Base-by-base conservation (phyloP, 2,888 invertebrate species). In the Diaprepes abbreviatus region DNA sequence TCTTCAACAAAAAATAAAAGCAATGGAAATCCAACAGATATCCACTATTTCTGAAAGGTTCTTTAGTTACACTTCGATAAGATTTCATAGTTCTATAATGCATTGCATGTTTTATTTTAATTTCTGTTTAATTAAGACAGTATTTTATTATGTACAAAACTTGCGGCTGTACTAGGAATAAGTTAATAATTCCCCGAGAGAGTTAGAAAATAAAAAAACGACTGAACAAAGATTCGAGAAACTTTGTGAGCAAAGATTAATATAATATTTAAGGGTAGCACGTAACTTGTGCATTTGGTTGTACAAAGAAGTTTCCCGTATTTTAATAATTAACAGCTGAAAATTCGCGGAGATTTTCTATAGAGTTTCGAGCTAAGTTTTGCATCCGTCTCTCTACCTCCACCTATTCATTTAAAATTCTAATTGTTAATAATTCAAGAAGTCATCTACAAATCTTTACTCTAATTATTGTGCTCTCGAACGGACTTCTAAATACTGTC, bases 381-480 rank as follows among this genome's bases (percentile, higher is more conserved):
- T 62, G 16, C 35, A 50, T 21, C 50, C 33, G 21, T 36, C 62
- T 31, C 10, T 65, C 35, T 58, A 45, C 63, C 68, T 65, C 43
- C 24, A 48, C 40, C 43, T 59, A 63, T 69, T 69, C 69, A 69
- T 69, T 63, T 48, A 69, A 65, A 50, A 69, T 69, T 64, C 52
- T 31, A 31, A 43, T 58, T 69, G 54, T 54, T 69, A 69, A 69
- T 69, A 64, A 57, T 69, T 69, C 45, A 69, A 35, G 28, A 45
- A 64, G 64, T 65, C 64, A 69, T 69, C 55, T 62, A 69, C 69
- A 69, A 69, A 65, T 69, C 64, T 69, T 69, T 69, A 69, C 65
- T 69, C 65, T 64, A 69, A 69, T 69, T 69, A 69, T 69, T 69
- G 59, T 59, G 21, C 64, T 45, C 33, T 14, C 43, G 28, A 45